Evolutionary conservation across 2,797 vertebrate genomes (phyloP).

Genomic region (Myiotriccus ornatus): DNA sequence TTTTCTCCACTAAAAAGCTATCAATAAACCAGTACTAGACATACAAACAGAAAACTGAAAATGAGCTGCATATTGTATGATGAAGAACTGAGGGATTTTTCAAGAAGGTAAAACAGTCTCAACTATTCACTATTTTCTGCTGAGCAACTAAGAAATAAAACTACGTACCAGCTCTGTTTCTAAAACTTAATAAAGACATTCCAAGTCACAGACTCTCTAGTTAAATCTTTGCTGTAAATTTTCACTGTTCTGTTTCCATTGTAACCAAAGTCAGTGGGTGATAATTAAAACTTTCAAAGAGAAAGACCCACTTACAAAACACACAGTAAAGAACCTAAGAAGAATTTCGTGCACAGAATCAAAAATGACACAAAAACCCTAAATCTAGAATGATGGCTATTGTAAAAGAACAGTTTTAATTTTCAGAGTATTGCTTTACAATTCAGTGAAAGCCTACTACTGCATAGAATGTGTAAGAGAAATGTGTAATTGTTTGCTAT

Average conservation of each 20-base stretch:
- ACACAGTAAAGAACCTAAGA: neutral
- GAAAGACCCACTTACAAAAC: slow-evolving; percentile 10
- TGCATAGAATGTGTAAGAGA: neutral
- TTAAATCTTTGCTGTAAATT: neutral
- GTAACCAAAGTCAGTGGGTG: slow-evolving; percentile 18
- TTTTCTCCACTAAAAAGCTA: slow-evolving; percentile 39
- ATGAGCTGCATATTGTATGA: neutral
- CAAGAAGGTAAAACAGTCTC: neutral
- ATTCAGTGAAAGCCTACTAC: neutral
- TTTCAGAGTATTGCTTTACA: neutral
- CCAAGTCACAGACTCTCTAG: slow-evolving; percentile 12
- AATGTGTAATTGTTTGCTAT: neutral
- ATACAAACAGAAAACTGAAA: slow-evolving; percentile 4
- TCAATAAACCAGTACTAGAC: slow-evolving; percentile 14
- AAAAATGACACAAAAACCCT: neutral
- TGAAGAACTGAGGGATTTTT: neutral
- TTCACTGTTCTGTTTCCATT: slow-evolving; percentile 15
- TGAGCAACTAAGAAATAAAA: slow-evolving; percentile 11
- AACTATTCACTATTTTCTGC: neutral
- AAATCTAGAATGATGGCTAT: neutral
- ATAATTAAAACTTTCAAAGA: slow-evolving; percentile 28
- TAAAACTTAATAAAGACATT: slow-evolving; percentile 13
- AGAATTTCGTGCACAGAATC: neutral
- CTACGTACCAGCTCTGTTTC: neutral
- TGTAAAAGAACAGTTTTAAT: neutral